These are phyloP conservation scores for Calephelis perditalis DNA, from an alignment of 2,888 invertebrate genomes.

Conservation along the genomic window DNA sequence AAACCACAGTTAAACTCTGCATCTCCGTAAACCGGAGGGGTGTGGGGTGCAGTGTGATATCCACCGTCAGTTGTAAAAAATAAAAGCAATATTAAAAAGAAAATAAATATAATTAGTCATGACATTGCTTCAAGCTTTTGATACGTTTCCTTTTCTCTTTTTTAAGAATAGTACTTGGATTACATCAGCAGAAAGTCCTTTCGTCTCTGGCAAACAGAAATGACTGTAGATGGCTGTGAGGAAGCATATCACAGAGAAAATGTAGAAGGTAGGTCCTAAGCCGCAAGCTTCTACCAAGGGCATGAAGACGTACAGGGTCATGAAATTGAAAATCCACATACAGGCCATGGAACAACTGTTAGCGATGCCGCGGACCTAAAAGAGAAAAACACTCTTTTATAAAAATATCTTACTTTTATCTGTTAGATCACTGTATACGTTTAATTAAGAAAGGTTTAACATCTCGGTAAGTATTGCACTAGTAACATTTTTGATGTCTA, in stretches of 20 bases:
- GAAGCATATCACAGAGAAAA: constrained; percentile 53
- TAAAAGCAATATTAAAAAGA: background rate
- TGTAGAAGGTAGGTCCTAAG: constrained; percentile 55
- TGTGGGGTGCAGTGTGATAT: too few relatives aligned
- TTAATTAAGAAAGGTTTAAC: too few relatives aligned
- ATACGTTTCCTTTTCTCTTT: constrained; percentile 29
- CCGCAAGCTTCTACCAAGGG: constrained; percentile 52
- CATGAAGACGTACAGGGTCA: constrained; percentile 54
- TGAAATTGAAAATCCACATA: constrained; percentile 57
- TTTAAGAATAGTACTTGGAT: constrained; percentile 54
- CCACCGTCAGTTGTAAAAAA: background rate
- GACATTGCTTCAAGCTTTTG: constrained; percentile 18
- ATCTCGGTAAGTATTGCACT: too few relatives aligned
- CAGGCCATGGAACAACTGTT: constrained; percentile 48
- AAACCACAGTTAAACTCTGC: too few relatives aligned
- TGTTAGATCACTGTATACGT: too few relatives aligned
- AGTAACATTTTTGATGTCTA: too few relatives aligned
- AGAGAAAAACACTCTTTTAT: constrained; percentile 12
- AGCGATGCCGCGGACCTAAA: constrained; percentile 55
- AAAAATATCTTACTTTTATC: background rate
- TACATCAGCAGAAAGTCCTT: constrained; percentile 55
- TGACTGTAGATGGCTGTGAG: constrained; percentile 50
- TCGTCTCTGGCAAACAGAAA: constrained; percentile 64
- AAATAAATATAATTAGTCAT: background rate
- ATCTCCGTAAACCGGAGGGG: too few relatives aligned